Evolutionary conservation across 1,140 invertebrate genomes (phyloP), one percentile per base, ranked within the genome.

Genomic region (Pseudomyrmex concolor): DNA sequence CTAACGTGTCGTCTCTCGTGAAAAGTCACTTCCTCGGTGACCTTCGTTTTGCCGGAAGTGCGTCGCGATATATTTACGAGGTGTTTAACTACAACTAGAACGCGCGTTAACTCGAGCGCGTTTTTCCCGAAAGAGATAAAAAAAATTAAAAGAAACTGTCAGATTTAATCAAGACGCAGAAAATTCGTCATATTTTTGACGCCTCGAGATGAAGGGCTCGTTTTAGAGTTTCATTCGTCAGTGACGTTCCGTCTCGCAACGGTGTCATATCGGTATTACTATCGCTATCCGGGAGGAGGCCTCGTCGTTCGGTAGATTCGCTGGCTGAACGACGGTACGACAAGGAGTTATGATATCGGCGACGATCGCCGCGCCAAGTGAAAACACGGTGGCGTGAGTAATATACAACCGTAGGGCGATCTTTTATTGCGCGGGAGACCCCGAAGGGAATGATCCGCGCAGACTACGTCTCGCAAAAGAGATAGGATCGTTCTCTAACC

Each of bases 321-420:
- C 91, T 90, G 89, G 85, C 89, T 88, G 90, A 93, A 91, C 89
- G 89, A 85, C 91, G 92, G 89, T 91, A 92, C 92, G 93, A 94
- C 93, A 94, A 92, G 92, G 93, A 94, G 93, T 94, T 94, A 94
- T 94, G 93, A 94, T 94, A 94, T 94, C 93, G 92, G 93, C 88
- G 87, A 83, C 93, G 93, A 94, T 94, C 93, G 91, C 90, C 86
- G 91, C 86, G 92, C 93, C 92, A 93, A 94, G 93, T 94, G 93
- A 94, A 94, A 94, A 94, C 92, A 94, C 92, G 90, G 90, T 93
- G 93, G 92, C 92, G 92, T 94, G 93, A 94, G 93, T 94, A 94
- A 94, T 94, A 94, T 94, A 94, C 93, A 93, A 93, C 90, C 91
- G 90, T 90, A 91, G 91, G 91, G 90, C 92, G 92, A 93, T 93